phyloP scores from a whole-genome alignment of 2,888 invertebrate genomes.

The Drosophila kuntzei region DNA sequence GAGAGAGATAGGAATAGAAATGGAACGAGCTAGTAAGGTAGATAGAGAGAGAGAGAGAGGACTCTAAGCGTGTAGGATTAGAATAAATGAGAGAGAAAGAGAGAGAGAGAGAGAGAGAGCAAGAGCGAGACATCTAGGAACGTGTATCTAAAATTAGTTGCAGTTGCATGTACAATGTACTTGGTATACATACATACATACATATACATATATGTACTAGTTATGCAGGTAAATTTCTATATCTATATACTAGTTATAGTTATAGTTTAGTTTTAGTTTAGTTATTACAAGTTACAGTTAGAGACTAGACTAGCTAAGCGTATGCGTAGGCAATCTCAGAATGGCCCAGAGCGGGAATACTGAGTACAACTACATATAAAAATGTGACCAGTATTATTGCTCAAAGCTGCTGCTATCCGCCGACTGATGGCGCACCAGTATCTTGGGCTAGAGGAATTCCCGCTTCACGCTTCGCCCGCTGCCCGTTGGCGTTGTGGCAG shows the following conservation, averaged over 20 bases:
- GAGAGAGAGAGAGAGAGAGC: conserved; percentile 2
- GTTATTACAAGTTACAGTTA: conserved; percentile 14
- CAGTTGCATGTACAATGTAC: conserved; percentile 37
- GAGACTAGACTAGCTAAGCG: conserved; percentile 66
- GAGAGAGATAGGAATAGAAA: not conserved
- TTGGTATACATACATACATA: not conserved
- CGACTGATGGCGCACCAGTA: conserved; percentile 85
- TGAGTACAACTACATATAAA: not conserved
- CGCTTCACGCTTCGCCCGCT: conserved; percentile 82
- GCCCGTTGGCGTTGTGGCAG: conserved; percentile 66
- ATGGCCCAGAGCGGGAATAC: conserved; percentile 36
- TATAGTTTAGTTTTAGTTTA: not conserved
- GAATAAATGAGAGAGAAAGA: not conserved
- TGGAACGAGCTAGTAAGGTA: not conserved
- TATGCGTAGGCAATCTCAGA: conserved; percentile 60
- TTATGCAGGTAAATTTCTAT: conserved; percentile 17
- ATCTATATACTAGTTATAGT: conserved; percentile 11
- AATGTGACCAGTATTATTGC: conserved; percentile 31
- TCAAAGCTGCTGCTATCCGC: conserved; percentile 82
- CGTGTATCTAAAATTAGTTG: conserved; percentile 53
- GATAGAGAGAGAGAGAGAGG: conserved; percentile 13
- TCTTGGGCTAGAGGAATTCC: conserved; percentile 86
- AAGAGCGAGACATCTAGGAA: conserved; percentile 23
- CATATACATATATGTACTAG: conserved; percentile 6
- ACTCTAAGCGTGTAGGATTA: not conserved